These are phyloP conservation scores for Rhopilema esculentum DNA, from an alignment of 30 jellyfish, hydroid and myxozoan species.

Conservation along the genomic window DNA sequence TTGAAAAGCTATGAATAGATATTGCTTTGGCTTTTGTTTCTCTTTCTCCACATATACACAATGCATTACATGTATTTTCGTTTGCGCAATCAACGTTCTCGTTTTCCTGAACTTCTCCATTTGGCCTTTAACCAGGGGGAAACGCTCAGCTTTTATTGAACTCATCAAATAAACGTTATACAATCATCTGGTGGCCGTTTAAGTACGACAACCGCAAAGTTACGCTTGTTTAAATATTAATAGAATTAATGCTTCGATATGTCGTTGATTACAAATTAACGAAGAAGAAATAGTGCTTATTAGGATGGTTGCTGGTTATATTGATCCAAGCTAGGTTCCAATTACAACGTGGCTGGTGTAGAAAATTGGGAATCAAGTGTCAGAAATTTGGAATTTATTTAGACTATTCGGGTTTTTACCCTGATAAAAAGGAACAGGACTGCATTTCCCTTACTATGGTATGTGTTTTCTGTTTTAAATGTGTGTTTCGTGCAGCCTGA, in stretches of 20 bases:
- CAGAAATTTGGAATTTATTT: background rate
- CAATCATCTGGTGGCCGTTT: constrained; percentile 43
- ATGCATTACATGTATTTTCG: background rate
- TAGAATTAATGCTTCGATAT: constrained; percentile 9
- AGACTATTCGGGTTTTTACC: background rate
- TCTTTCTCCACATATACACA: background rate
- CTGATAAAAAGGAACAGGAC: background rate
- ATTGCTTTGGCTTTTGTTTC: background rate
- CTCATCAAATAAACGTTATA: background rate
- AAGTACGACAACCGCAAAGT: constrained; percentile 13
- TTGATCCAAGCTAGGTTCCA: background rate
- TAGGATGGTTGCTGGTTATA: background rate
- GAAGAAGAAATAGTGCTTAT: background rate
- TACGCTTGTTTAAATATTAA: constrained; percentile 29
- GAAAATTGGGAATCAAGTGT: background rate
- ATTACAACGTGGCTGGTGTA: background rate
- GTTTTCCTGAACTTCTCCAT: background rate
- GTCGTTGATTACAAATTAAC: background rate
- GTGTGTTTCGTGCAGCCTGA: too few species aligned
- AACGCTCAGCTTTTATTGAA: background rate
- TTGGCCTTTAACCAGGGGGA: background rate
- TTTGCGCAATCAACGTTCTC: background rate
- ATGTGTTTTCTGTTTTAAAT: too few species aligned
- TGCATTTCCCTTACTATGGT: too few species aligned
- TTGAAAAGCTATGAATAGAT: background rate